Conservation (phyloP, 2,888 invertebrate species). For the Acleris holmiana region DNA sequence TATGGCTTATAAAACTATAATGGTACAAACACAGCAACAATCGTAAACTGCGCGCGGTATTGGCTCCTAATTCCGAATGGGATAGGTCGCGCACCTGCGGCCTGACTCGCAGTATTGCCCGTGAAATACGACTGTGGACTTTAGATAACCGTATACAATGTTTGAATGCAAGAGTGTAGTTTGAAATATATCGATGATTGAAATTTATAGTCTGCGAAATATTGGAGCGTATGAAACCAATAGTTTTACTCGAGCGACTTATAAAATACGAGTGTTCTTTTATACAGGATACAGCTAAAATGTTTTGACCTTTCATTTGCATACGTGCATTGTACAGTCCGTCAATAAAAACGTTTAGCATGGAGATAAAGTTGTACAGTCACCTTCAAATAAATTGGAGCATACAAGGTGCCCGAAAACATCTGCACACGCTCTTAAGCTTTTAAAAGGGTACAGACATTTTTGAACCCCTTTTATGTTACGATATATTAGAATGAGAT, state of each 20-base stretch:
- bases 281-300: no score
- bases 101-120: constrained; percentile 49
- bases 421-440: no score
- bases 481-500: no score
- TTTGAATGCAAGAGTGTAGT: constrained; percentile 35
- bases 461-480: no score
- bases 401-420: no score
- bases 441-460: no score
- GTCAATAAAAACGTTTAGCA: no score
- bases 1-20: constrained; percentile 36
- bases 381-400: no score
- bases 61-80: constrained; percentile 73
- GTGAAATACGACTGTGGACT: constrained; percentile 60
- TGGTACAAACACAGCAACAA: constrained; percentile 42
- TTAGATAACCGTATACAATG: constrained; percentile 51
- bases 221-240: constrained; percentile 1
- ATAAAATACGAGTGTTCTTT: background rate
- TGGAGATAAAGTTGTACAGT: no score
- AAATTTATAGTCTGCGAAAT: constrained; percentile 30
- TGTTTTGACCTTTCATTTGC: no score
- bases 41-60: constrained; percentile 67
- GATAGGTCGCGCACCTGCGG: constrained; percentile 70
- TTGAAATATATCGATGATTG: constrained; percentile 31
- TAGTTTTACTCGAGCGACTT: background rate
- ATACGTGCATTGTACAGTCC: no score